A percentile compares a stretch with the other conserved stretches of the same genome.
Evolutionary conservation across 2,888 invertebrate genomes (phyloP).

Genomic region (Mesorhabditis belari): DNA sequence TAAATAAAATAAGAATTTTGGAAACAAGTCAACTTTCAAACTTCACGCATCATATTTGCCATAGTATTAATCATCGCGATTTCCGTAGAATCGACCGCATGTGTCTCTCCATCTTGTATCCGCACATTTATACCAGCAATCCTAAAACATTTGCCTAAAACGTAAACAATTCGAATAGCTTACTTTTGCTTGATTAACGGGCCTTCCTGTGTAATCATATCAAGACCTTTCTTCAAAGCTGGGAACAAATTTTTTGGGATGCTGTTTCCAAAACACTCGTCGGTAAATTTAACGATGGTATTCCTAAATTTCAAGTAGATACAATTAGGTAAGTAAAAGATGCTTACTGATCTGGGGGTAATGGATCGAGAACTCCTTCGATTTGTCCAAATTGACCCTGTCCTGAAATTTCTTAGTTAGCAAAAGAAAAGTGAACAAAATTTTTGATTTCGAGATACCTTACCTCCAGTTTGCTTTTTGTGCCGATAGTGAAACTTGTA

Average conservation of each 20-base stretch:
- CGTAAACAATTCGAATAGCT: background rate
- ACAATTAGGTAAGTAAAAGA: background rate
- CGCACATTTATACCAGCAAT: slow-evolving; percentile 81
- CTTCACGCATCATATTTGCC: slow-evolving; percentile 80
- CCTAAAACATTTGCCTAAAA: slow-evolving; percentile 71
- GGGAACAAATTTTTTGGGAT: slow-evolving; percentile 88
- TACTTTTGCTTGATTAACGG: slow-evolving; percentile 61
- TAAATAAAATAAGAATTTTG: slow-evolving; percentile 49
- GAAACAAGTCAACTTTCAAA: background rate
- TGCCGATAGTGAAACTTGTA: slow-evolving; percentile 82
- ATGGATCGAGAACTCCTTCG: slow-evolving; percentile 76
- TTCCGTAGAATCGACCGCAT: slow-evolving; percentile 95
- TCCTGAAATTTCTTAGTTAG: too few species aligned
- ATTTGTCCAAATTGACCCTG: slow-evolving; percentile 89
- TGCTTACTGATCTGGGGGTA: slow-evolving; percentile 67
- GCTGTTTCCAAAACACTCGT: slow-evolving; percentile 88
- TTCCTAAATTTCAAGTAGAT: slow-evolving; percentile 61
- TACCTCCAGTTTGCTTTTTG: slow-evolving; percentile 93
- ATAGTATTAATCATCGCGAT: slow-evolving; percentile 85
- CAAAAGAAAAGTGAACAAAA: too few species aligned
- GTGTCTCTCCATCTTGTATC: slow-evolving; percentile 76
- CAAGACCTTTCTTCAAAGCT: slow-evolving; percentile 80
- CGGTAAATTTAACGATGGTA: slow-evolving; percentile 69
- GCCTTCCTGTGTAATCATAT: slow-evolving; percentile 77
- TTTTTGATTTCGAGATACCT: too few species aligned